Evolutionary conservation across 2,113 vertebrate species (phyloP).

Genomic region (Gavia stellata): DNA sequence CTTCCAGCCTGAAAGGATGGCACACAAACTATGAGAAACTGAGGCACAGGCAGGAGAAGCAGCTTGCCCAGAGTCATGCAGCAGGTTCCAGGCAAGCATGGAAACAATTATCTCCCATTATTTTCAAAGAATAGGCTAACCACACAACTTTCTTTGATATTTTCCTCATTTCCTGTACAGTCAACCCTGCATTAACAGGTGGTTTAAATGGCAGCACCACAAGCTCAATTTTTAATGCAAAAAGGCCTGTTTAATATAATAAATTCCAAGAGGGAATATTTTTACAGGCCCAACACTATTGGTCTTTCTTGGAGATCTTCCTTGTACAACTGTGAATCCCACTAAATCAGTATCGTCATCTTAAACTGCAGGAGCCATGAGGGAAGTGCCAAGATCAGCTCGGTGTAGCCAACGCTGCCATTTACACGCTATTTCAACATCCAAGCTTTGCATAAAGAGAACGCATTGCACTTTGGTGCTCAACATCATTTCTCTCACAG

Average conservation of each 20-base stretch:
- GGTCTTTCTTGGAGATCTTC: not conserved
- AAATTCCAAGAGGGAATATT: not conserved
- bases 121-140: not conserved
- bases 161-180: not conserved
- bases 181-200: not conserved
- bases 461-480: not conserved
- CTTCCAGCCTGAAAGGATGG: not conserved
- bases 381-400: not conserved
- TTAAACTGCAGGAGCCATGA: accelerated
- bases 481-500: not conserved
- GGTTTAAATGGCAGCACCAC: not conserved
- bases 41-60: not conserved
- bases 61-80: not conserved
- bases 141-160: not conserved
- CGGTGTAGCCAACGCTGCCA: accelerated
- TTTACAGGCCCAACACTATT: not conserved
- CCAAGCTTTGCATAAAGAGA: not conserved
- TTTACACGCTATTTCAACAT: not conserved
- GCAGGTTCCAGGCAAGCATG: not conserved
- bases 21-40: not conserved
- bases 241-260: not conserved
- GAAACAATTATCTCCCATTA: not conserved
- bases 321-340: not conserved
- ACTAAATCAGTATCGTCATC: not conserved
- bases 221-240: not conserved